Base-by-base conservation (phyloP, 2,113 vertebrate genomes). In the Phocoena phocoena region DNA sequence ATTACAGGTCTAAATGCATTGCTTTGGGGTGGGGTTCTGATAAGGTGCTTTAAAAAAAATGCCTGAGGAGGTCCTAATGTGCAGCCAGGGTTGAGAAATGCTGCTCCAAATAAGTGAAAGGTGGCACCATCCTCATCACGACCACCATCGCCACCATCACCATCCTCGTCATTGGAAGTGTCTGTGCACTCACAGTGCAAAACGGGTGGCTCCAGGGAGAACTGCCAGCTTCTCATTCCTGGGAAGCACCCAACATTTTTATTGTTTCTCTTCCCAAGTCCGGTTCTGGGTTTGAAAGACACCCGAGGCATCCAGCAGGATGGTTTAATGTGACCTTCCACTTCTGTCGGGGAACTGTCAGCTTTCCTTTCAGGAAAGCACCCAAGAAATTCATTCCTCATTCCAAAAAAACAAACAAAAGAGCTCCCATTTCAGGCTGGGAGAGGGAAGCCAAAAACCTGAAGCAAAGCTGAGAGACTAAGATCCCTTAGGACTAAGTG, bases 1-100 rank as follows among this genome's bases (percentile, higher is more conserved):
- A 65, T 87, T 67, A 63, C 47, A 53, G 62, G 8, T 84, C 83
- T 79, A 28, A 96, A 96, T 92, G 95, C 96, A 95, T 47, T 70
- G 38, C 33, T 50, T 77, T 76, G 13, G n/a, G 90, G 58, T 23
- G 28, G 36, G 58, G 82, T 33, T 86, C 96, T 62, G 80, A 83
- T 79, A 77, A 44, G 12, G 47, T 41, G 55, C 70, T 76, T 14
- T 15, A 41, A 60, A 68, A 33, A 25, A 83, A 82, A 85, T 23
- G 65, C 79, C 20, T 13, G 62, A 77, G 74, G 74, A 93, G 74
- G 65, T 67, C 83, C 63, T 55, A 86, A 23, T 0, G 8, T 26
- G 47, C 86, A 95, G 79, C 81, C 50, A 21, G 88, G 50, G 65
- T 53, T 74, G 89, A 88, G 50, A 86, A 77, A 73, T 17, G 36